These are phyloP conservation scores for Andrena hattorfiana DNA, from an alignment of 2,888 invertebrate species.

Conservation along the genomic window DNA sequence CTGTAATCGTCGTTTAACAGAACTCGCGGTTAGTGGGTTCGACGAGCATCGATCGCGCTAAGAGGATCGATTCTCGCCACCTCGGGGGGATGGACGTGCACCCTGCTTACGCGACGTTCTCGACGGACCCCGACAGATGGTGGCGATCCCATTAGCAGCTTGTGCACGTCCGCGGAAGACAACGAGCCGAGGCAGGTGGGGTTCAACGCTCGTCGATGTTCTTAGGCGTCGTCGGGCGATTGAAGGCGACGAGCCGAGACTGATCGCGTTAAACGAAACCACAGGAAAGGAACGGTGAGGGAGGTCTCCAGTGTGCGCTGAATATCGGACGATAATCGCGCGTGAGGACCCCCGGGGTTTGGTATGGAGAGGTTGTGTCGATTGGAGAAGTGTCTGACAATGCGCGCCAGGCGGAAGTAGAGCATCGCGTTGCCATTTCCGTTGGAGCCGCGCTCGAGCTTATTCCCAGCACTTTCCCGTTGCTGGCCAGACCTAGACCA, in stretches of 20 bases:
- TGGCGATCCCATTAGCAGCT: not conserved
- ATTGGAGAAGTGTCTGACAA: not conserved
- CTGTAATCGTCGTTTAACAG: not conserved
- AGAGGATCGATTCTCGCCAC: not conserved
- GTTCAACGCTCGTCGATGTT: not conserved
- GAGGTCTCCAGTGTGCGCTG: not conserved
- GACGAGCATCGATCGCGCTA: not conserved
- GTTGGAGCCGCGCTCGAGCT: conserved; percentile 57
- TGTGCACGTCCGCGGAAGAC: conserved; percentile 6
- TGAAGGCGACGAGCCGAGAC: conserved; percentile 19
- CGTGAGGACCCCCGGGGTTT: not conserved
- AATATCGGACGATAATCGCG: not conserved
- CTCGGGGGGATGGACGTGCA: too few relatives aligned
- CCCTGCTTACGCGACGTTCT: conserved; percentile 26
- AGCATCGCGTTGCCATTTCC: conserved; percentile 41
- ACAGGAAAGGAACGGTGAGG: not conserved
- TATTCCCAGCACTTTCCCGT: conserved; percentile 64
- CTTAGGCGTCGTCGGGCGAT: not conserved
- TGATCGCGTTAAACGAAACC: conserved; percentile 26
- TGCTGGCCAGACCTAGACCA: not conserved
- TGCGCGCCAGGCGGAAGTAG: not conserved
- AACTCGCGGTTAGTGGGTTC: too few relatives aligned
- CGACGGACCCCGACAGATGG: not conserved
- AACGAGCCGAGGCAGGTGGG: not conserved
- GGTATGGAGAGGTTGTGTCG: not conserved